phyloP scores from a whole-genome alignment of 2,888 invertebrate genomes.

The Hypercompe scribonia region DNA sequence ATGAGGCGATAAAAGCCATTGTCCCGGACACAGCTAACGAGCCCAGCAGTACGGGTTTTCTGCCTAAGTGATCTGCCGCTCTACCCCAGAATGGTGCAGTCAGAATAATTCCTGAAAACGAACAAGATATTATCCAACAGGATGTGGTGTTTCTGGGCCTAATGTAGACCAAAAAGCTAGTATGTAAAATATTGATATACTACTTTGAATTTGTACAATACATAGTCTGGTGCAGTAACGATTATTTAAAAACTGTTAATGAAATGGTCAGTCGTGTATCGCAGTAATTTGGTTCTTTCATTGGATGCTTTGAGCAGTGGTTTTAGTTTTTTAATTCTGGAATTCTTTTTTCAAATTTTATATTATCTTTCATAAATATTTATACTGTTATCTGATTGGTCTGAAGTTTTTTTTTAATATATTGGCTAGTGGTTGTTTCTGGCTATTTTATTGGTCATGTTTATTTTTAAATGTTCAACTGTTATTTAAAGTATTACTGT shows the following conservation, averaged over 20 bases:
- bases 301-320: not conserved
- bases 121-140: not conserved
- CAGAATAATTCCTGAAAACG: slow-evolving; percentile 71
- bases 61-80: slow-evolving; percentile 71
- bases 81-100: slow-evolving; percentile 80
- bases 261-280: not conserved
- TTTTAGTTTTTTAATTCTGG: not conserved
- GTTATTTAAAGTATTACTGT: not conserved
- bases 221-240: too few relatives aligned
- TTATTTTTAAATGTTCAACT: not conserved
- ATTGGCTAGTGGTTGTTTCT: not conserved
- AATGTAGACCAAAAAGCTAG: not conserved
- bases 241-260: not conserved
- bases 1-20: slow-evolving; percentile 66
- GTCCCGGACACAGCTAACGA: slow-evolving; percentile 65
- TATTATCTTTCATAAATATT: not conserved
- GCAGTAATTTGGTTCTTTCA: not conserved
- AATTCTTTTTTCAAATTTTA: not conserved
- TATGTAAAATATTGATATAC: too few relatives aligned
- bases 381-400: not conserved
- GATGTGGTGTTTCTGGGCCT: not conserved
- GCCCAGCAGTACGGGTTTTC: slow-evolving; percentile 71
- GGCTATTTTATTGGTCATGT: not conserved
- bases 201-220: too few relatives aligned
- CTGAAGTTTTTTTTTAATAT: too few relatives aligned